Conservation (phyloP, 1,140 invertebrate genomes). For the Drosophila auraria region DNA sequence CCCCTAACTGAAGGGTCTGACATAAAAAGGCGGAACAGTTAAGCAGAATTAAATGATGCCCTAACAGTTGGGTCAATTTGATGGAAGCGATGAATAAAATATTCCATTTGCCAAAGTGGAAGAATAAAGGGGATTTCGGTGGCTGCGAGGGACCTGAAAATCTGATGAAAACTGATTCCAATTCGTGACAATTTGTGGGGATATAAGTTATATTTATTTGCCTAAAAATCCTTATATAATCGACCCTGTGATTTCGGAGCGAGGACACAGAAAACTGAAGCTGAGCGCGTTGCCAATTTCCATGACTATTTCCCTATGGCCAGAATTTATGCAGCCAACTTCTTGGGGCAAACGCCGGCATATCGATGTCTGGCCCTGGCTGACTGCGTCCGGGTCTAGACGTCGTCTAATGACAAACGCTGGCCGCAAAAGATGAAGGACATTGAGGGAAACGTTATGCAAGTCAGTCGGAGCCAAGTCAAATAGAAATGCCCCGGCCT, state of each 20-base stretch:
- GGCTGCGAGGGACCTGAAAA: neutral
- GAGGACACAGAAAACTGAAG: conserved; percentile 10
- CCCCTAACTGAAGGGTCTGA: conserved; percentile 13
- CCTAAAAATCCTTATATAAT: conserved; percentile 15
- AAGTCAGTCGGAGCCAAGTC: conserved; percentile 76
- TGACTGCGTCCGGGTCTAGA: conserved; percentile 69
- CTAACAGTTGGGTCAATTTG: conserved; percentile 27
- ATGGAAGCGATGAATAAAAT: conserved; percentile 19
- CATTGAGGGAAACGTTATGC: conserved; percentile 62
- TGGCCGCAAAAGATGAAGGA: conserved; percentile 71
- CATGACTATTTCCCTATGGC: conserved; percentile 60
- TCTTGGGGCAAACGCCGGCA: conserved; percentile 32
- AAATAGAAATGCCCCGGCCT: conserved; percentile 65
- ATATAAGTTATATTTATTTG: neutral
- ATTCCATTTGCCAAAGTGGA: conserved; percentile 29
- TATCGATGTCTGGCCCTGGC: conserved; percentile 67
- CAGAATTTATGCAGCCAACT: conserved; percentile 64
- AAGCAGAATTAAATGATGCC: conserved; percentile 38
- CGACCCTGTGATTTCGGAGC: conserved; percentile 14
- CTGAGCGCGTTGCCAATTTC: conserved; percentile 67
- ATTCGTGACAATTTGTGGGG: neutral
- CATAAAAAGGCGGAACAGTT: conserved; percentile 42
- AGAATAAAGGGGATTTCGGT: conserved; percentile 4
- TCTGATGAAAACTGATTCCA: neutral
- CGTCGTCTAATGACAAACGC: conserved; percentile 78